Conservation (phyloP, 2,113 vertebrate species). For the Anolis carolinensis region DNA sequence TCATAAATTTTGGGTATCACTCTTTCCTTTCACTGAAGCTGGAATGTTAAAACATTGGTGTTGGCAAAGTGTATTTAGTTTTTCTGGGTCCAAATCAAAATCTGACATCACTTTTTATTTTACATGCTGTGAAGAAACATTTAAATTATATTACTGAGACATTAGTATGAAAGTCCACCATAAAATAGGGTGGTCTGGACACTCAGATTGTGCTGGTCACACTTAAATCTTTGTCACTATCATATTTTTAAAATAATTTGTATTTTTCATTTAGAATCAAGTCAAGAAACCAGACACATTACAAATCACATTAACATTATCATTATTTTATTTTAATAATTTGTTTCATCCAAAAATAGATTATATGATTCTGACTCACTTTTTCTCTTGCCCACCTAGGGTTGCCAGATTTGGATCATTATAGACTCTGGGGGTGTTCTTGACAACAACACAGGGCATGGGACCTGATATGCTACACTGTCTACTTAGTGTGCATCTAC, state of each 20-base stretch:
- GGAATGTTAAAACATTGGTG: constrained; percentile 14
- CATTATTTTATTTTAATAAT: not conserved
- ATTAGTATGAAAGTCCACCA: rapidly evolving
- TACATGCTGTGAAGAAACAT: constrained; percentile 3
- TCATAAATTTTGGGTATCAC: constrained; percentile 7
- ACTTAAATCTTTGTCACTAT: rapidly evolving
- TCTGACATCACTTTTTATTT: not conserved
- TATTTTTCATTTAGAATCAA: not conserved
- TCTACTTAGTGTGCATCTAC: too few species aligned
- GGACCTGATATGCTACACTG: too few species aligned
- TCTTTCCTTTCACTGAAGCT: not conserved
- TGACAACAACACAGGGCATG: too few species aligned
- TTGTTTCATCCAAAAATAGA: too few species aligned
- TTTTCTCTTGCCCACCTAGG: not conserved
- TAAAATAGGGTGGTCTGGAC: not conserved
- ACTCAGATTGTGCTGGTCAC: not conserved
- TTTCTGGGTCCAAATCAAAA: not conserved
- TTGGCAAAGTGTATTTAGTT: constrained; percentile 1
- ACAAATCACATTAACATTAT: not conserved
- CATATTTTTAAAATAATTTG: not conserved
- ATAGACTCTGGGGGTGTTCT: too few species aligned
- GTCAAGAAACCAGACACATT: not conserved
- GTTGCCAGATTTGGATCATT: too few species aligned
- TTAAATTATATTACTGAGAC: not conserved
- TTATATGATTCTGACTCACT: not conserved